Evolutionary conservation across 2,888 invertebrate species (phyloP).

Genomic region (Hofmannophila pseudospretella): DNA sequence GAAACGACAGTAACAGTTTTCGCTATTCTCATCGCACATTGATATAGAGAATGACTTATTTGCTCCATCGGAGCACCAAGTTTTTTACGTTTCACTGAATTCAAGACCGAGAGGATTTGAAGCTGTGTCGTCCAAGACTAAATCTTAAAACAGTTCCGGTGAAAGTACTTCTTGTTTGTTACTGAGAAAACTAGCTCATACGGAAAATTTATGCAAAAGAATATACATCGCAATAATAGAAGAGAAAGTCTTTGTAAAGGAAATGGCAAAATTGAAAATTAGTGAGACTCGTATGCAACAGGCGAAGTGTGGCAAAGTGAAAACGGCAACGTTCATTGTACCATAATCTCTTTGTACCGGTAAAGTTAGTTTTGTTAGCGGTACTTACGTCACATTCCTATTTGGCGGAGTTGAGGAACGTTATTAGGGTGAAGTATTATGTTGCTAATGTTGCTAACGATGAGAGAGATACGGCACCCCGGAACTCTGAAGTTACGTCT

Average conservation of each 20-base stretch:
- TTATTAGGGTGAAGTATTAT: constrained; percentile 18
- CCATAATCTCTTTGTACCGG: constrained; percentile 6
- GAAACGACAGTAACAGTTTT: too few species aligned
- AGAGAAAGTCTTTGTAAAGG: constrained; percentile 4
- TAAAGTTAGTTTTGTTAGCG: constrained; percentile 5
- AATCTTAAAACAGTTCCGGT: too few species aligned
- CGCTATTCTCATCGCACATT: too few species aligned
- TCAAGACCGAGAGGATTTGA: not conserved
- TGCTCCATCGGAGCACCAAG: too few species aligned
- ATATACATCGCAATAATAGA: not conserved
- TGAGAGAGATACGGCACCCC: too few species aligned
- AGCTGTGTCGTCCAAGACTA: too few species aligned
- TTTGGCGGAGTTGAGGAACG: constrained; percentile 8
- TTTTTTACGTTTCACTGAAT: constrained; percentile 3
- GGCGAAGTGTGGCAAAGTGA: not conserved
- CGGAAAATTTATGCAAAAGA: constrained; percentile 7
- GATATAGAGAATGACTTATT: too few species aligned
- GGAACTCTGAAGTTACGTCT: too few species aligned
- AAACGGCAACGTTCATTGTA: constrained; percentile 3
- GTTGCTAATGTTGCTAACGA: constrained; percentile 18
- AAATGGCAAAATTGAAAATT: constrained; percentile 5
- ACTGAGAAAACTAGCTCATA: constrained; percentile 1
- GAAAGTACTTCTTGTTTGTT: constrained; percentile 3
- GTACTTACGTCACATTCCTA: constrained; percentile 4
- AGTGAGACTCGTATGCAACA: not conserved